Conservation (phyloP, 2,888 invertebrate species). For the Cloeon dipterum region DNA sequence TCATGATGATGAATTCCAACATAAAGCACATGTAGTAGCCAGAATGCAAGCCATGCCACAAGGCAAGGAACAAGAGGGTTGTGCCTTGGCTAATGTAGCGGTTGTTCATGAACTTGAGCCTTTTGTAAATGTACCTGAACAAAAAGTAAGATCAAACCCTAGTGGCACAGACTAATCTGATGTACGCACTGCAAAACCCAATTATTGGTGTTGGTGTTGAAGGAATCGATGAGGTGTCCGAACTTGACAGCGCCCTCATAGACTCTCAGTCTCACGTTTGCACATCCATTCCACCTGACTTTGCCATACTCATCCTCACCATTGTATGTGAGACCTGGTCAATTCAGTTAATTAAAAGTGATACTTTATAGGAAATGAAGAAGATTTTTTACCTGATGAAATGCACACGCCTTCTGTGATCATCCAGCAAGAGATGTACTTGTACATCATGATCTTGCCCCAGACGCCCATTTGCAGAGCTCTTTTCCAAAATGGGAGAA, state of each 20-base stretch:
- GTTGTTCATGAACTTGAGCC: conserved; percentile 75
- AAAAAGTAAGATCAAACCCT: too few relatives aligned
- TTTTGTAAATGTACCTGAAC: conserved; percentile 67
- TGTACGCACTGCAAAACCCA: conserved; percentile 58
- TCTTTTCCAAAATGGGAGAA: conserved; percentile 15
- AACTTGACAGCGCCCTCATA: conserved; percentile 70
- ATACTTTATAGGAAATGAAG: neutral
- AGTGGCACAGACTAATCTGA: neutral
- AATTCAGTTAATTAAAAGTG: conserved; percentile 10
- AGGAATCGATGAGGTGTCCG: conserved; percentile 70
- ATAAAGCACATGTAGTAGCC: conserved; percentile 88
- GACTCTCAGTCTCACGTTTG: conserved; percentile 60
- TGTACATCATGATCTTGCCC: conserved; percentile 68
- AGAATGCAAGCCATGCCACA: conserved; percentile 90
- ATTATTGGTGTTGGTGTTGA: conserved; percentile 87
- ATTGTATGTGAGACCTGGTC: conserved; percentile 68
- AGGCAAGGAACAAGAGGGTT: conserved; percentile 66
- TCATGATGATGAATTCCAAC: conserved; percentile 73
- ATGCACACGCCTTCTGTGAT: conserved; percentile 59
- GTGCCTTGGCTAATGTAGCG: conserved; percentile 52
- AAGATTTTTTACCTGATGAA: conserved; percentile 22
- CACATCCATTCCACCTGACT: conserved; percentile 64
- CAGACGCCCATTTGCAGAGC: conserved; percentile 52
- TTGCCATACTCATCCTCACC: conserved; percentile 39
- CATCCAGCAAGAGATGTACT: conserved; percentile 87